A percentile compares a stretch with the other conserved stretches of the same genome.
These are phyloP conservation scores for Drosophila eugracilis DNA, from an alignment of 1,140 invertebrate genomes.

Conservation along the genomic window DNA sequence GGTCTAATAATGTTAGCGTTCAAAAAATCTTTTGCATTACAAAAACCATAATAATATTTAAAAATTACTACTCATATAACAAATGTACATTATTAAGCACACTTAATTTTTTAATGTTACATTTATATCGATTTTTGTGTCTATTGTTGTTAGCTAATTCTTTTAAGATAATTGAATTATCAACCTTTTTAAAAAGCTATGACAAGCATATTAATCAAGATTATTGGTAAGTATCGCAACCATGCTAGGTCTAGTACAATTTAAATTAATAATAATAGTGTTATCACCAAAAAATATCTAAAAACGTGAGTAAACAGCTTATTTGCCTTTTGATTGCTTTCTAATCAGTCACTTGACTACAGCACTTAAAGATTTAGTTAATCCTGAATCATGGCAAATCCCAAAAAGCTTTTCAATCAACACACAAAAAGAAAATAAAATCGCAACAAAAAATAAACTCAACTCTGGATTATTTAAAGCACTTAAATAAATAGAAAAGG, in stretches of 20 bases:
- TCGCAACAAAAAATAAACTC: slow-evolving; percentile 3
- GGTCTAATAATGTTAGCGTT: too few species aligned
- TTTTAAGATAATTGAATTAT: not conserved
- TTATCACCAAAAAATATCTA: not conserved
- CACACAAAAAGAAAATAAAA: not conserved
- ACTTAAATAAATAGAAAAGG: not conserved
- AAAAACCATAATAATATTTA: too few species aligned
- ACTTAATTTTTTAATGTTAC: too few species aligned
- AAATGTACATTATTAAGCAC: too few species aligned
- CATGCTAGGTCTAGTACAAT: too few species aligned
- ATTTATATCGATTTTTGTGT: too few species aligned
- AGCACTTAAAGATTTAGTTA: not conserved
- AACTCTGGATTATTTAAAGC: not conserved
- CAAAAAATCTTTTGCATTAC: too few species aligned
- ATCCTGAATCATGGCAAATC: slow-evolving; percentile 1
- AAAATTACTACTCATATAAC: too few species aligned
- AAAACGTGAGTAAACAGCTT: not conserved
- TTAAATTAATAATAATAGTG: too few species aligned
- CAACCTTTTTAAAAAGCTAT: not conserved
- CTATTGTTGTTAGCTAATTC: too few species aligned
- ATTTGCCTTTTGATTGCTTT: not conserved
- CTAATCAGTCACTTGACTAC: slow-evolving; percentile 4
- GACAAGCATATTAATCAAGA: not conserved
- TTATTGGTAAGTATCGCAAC: not conserved
- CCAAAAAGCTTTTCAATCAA: slow-evolving; percentile 23